Percentiles rank a stretch among this genome's conserved stretches.
phyloP scores from a whole-genome alignment of 30 jellyfish, hydroid and myxozoan species.

The Hydra vulgaris region DNA sequence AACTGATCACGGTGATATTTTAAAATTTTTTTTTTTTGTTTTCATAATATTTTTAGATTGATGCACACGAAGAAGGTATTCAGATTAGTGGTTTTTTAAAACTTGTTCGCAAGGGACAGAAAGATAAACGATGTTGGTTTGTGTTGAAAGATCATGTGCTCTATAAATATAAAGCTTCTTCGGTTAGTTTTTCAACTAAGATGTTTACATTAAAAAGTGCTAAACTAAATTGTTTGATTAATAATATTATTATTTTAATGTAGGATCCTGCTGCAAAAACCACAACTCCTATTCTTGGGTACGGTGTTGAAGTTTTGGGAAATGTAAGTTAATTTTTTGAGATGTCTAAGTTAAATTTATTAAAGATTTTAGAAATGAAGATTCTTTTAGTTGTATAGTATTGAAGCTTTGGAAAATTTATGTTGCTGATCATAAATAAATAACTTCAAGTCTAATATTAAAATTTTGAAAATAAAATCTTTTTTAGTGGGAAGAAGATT shows the following conservation, averaged over 20 bases:
- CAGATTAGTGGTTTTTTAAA: slow-evolving; percentile 52
- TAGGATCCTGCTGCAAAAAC: slow-evolving; percentile 95
- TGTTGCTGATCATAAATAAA: no score
- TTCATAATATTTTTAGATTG: slow-evolving; percentile 15
- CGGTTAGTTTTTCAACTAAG: slow-evolving; percentile 31
- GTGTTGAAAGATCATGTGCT: slow-evolving; percentile 84
- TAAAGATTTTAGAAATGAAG: not conserved
- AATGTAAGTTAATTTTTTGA: slow-evolving; percentile 34
- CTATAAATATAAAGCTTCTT: slow-evolving; percentile 77
- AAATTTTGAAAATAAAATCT: no score
- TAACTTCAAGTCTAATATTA: no score
- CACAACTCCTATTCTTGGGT: slow-evolving; percentile 86
- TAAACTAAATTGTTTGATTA: not conserved
- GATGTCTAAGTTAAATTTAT: not conserved
- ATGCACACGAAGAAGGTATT: slow-evolving; percentile 58
- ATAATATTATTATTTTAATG: not conserved
- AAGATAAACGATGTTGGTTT: slow-evolving; percentile 71
- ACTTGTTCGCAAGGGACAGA: slow-evolving; percentile 34
- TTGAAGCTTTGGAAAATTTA: not conserved
- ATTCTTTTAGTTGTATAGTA: not conserved
- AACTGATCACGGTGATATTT: no score
- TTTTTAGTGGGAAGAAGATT: slow-evolving; percentile 57
- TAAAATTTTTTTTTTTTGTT: no score
- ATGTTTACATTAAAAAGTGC: not conserved
- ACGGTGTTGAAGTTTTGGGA: slow-evolving; percentile 46